Conservation (phyloP, 2,113 vertebrate species). For the Vombatus ursinus region DNA sequence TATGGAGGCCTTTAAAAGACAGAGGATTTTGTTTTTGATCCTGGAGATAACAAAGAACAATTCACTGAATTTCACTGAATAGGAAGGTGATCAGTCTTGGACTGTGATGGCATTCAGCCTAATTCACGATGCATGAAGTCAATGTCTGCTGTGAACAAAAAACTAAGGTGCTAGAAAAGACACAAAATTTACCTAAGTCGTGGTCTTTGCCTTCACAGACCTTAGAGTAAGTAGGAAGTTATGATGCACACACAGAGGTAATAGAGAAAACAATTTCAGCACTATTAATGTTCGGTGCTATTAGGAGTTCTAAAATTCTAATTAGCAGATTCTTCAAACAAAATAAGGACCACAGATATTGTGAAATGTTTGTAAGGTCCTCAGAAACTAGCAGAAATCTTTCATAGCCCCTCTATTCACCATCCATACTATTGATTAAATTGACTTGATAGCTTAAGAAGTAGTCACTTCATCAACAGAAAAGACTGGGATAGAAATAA, state of each 20-base stretch:
- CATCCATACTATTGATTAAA: not conserved
- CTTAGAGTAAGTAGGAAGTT: not conserved
- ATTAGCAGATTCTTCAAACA: not conserved
- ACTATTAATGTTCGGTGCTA: not conserved
- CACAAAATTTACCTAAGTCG: not conserved
- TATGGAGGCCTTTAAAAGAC: not conserved
- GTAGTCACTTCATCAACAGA: not conserved
- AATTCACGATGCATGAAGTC: not conserved
- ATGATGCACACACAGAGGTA: not conserved
- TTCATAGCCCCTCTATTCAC: not conserved
- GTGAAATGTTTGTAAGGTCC: not conserved
- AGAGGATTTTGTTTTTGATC: not conserved
- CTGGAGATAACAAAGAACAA: not conserved
- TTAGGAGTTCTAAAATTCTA: slow-evolving; percentile 6
- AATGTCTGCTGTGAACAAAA: not conserved
- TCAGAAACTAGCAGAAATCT: not conserved
- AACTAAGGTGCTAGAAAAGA: not conserved
- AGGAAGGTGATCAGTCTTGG: not conserved
- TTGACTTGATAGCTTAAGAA: not conserved
- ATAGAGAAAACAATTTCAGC: not conserved
- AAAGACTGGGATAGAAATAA: not conserved
- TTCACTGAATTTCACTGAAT: not conserved
- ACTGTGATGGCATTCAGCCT: not conserved
- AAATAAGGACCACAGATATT: not conserved
- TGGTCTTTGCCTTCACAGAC: not conserved